Conservation (phyloP, 1,140 invertebrate genomes). For the Adoxophyes honmai region DNA sequence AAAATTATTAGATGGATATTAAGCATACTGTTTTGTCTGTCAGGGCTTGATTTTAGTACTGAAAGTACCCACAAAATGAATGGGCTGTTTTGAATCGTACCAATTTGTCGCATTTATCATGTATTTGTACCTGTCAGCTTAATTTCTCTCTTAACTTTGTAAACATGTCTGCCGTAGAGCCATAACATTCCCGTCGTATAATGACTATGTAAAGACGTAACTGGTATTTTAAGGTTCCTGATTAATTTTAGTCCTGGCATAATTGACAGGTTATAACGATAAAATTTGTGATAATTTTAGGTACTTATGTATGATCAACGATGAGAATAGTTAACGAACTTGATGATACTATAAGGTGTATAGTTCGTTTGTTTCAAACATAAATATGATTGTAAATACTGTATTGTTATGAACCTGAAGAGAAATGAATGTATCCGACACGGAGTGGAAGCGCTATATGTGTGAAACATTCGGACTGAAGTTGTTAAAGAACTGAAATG, state of each 20-base stretch:
- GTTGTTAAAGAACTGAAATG: constrained; percentile 71
- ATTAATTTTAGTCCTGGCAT: constrained; percentile 36
- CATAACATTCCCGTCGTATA: constrained; percentile 44
- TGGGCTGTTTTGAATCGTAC: constrained; percentile 2
- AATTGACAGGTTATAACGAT: constrained; percentile 33
- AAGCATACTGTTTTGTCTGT: background rate
- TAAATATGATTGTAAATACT: constrained; percentile 49
- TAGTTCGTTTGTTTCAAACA: constrained; percentile 45
- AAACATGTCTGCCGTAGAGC: constrained; percentile 4
- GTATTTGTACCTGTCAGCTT: constrained; percentile 17
- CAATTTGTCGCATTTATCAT: constrained; percentile 15
- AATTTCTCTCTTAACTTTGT: background rate
- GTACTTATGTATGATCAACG: constrained; percentile 53
- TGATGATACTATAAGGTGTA: constrained; percentile 17
- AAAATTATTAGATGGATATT: background rate
- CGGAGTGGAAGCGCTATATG: background rate
- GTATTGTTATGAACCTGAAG: constrained; percentile 4
- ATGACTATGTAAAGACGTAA: constrained; percentile 25
- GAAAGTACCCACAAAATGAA: background rate
- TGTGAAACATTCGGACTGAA: constrained; percentile 29
- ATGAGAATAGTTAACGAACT: constrained; percentile 20
- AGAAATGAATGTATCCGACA: background rate
- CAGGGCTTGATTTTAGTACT: constrained; percentile 3
- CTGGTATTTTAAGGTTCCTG: constrained; percentile 46
- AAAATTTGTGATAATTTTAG: constrained; percentile 67